Evolutionary conservation across 1,140 invertebrate genomes (phyloP).

Genomic region (Lepidostoma basale): DNA sequence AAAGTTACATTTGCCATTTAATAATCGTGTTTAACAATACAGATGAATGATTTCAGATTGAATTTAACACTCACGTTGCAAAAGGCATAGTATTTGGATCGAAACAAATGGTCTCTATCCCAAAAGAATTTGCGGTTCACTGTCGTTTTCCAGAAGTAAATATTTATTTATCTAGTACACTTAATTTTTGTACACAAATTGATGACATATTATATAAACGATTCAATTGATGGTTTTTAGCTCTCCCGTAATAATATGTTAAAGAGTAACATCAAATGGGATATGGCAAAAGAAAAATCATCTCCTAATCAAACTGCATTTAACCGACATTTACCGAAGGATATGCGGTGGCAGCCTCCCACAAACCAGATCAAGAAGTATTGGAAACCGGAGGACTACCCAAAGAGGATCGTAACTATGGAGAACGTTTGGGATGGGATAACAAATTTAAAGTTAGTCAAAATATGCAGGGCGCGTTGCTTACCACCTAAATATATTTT

Average conservation of each 20-base stretch:
- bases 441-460: conserved; percentile 62
- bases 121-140: conserved; percentile 52
- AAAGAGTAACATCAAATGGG: conserved; percentile 52
- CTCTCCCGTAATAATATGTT: conserved; percentile 46
- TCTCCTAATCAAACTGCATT: conserved; percentile 55
- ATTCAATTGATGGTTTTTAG: conserved; percentile 30
- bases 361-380: conserved; percentile 56
- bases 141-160: conserved; percentile 48
- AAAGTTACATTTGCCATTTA: background rate
- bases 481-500: no score
- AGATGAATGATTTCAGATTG: conserved; percentile 54
- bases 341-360: conserved; percentile 58
- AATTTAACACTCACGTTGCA: conserved; percentile 57
- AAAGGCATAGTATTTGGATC: conserved; percentile 53
- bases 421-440: conserved; percentile 67
- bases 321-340: conserved; percentile 55
- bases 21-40: background rate
- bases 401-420: conserved; percentile 63
- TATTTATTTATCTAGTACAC: conserved; percentile 5
- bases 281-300: conserved; percentile 51
- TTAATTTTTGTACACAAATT: no score
- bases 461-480: no score
- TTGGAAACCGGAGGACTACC: conserved; percentile 61
- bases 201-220: no score
- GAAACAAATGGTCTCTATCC: conserved; percentile 53